Conservation (phyloP, 2,113 vertebrate genomes). For the Picathartes gymnocephalus region DNA sequence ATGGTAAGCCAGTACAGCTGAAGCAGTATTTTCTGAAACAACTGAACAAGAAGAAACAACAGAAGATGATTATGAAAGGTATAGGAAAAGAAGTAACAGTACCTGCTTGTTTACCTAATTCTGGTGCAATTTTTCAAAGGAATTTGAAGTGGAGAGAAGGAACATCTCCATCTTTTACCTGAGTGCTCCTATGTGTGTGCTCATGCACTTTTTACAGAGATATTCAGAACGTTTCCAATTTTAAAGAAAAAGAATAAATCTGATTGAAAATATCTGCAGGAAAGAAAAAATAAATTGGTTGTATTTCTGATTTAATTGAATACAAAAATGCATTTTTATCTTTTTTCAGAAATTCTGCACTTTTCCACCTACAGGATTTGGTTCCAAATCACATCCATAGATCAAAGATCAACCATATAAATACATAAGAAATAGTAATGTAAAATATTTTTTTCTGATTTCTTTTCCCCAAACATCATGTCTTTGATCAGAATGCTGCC, state of each 20-base stretch:
- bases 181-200: neutral
- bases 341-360: neutral
- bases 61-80: neutral
- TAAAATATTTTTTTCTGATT: neutral
- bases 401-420: neutral
- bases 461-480: neutral
- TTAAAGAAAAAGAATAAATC: neutral
- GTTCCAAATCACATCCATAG: neutral
- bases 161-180: neutral
- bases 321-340: neutral
- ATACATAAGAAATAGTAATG: fast-evolving
- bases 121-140: neutral
- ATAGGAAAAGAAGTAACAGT: neutral
- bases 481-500: neutral
- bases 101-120: neutral
- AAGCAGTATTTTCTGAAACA: neutral
- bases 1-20: neutral
- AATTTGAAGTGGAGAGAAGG: neutral
- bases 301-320: neutral
- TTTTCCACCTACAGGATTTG: neutral
- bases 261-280: neutral
- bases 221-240: neutral
- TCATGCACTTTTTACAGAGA: neutral
- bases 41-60: neutral
- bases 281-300: neutral